Evolutionary conservation across 2,888 invertebrate species (phyloP), one percentile per base, ranked within the genome.

Genomic region (Torymus tubicola): DNA sequence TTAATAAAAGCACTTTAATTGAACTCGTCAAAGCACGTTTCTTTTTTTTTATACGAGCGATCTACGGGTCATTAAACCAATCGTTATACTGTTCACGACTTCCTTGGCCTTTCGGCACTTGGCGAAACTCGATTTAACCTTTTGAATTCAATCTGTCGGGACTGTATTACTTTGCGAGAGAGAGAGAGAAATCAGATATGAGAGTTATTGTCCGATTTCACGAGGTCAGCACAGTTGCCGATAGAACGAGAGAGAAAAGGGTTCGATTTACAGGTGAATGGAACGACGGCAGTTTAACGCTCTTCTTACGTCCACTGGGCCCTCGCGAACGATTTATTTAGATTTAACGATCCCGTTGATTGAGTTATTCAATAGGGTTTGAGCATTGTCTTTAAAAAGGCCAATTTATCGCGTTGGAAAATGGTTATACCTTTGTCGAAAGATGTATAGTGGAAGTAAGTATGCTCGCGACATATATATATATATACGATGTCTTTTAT

Each of bases 201-300:
- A 60, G 64, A 53, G 67, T 78, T 61, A 78, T 80, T 71, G 75
- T 80, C 70, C 65, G 80, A 80, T 78, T 72, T 73, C 71, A 78
- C 60, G 78, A 68, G 67, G 78, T 72, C 78, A 78, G 31, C 42
- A 65, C n/a, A n/a, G 57, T 18, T 13, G 42, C 50, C 53, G 63
- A 52, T 16, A 42, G 42, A 42, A 8, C 42, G 42, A 42, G 14
- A 52, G 53, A 24, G 64, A 70, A 74, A 75, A 73, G 71, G 60
- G 53, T 78, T 31, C 60, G 60, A 67, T 58, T 74, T 69, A 64
- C 74, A 70, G 75, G 64, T 75, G 80, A 75, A 79, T 31, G 69
- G 58, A 74, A 75, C 50, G 14, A 70, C 50, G 14, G 58, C 58
- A 64, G 55, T 60, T 77, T 77, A 70, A 77, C 76, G 31, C 64